Evolutionary conservation across 2,113 vertebrate genomes (phyloP), one percentile per base, ranked within the genome.

Genomic region (Clarias magur): DNA sequence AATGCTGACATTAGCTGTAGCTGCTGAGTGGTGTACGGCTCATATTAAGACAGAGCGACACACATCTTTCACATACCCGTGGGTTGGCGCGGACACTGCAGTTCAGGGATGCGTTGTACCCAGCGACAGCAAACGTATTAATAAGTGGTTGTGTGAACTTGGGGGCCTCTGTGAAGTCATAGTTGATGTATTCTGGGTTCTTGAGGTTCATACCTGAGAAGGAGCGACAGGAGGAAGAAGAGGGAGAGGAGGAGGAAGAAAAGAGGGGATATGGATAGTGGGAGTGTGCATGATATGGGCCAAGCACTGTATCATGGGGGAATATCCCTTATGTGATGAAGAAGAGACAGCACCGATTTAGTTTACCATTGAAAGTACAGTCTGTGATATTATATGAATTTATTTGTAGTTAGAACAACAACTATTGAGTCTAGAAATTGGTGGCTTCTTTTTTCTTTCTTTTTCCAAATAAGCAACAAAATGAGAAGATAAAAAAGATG

Each of bases 51-150:
- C 34, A 16, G 56, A 62, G 59, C 25, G 34, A 60, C 56, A 60
- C 27, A 27, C 17, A 13, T 60, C 79, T 62, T 42, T 21, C 53
- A 92, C 88, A 67, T 97, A 99, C 98, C 97, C 97, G 97, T 79
- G 98, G 98, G 87, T 99, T 98, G 88, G 97, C 98, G 48, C 98
- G 95, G 48, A 99, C 96, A 0, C 97, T 99, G 93, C 98, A 99
- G 95, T 99, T 99, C 83, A 99, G 95, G 54, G 97, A 97, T 53
- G 97, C 90, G 0, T 99, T 99, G 94, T 99, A 99, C 42, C 98
- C 98, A 19, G 98, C 97, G 0, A 99, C 86, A 0, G 98, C 98
- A 6, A 95, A 96, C 0, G 97, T 99, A 93, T 98, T 96, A 87
- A 97, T 93, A 88, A 99, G 93, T 6, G 97, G 97, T 91, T 99